Evolutionary conservation across 2,797 vertebrate genomes (phyloP), one percentile per base, ranked within the genome.

Genomic region (Moxostoma hubbsi): DNA sequence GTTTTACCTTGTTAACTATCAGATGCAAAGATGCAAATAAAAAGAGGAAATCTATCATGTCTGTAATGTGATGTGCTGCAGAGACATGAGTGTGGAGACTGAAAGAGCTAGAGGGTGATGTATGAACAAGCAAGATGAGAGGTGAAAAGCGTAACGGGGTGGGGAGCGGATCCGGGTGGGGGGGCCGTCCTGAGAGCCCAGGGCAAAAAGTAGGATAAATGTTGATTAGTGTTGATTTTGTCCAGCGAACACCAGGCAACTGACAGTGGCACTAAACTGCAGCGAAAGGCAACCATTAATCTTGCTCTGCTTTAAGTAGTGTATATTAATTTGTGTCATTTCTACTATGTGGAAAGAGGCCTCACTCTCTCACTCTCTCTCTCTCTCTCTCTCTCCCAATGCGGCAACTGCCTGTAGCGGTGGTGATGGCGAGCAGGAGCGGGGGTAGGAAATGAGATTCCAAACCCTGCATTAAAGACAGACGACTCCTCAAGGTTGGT

Each of bases 321-420:
- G 96, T 96, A 97, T 99, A 99, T 99, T 98, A 97, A 99, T 99
- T 98, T 98, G 96, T 98, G 97, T 98, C 97, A 97, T 98, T 98
- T 98, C 96, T 96, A 98, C 96, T 97, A 96, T 93, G 94, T 95
- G 93, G 92, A 95, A 94, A 96, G 94, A 94, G 94, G 94, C 91
- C 93, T 94, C 93, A 93, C 24, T 24, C 24, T 24, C 24, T 24
- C 24, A 2, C 24, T 24, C 24, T 18, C 65, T 65, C 65, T 69
- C 55, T 55, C 18, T 45, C 51, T 74, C 63, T 77, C 49, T 16
- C 12, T 54, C 59, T 69, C 51, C 61, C 8, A 53, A 9, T 66
- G 64, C 55, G 58, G 87, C 91, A 93, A 95, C 94, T 93, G 94
- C 94, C 94, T 90, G 92, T 82, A 94, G 92, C 94, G 94, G 95